Evolutionary conservation across 1,140 invertebrate genomes (phyloP).

Genomic region (Pseudomyrmex gracilis): DNA sequence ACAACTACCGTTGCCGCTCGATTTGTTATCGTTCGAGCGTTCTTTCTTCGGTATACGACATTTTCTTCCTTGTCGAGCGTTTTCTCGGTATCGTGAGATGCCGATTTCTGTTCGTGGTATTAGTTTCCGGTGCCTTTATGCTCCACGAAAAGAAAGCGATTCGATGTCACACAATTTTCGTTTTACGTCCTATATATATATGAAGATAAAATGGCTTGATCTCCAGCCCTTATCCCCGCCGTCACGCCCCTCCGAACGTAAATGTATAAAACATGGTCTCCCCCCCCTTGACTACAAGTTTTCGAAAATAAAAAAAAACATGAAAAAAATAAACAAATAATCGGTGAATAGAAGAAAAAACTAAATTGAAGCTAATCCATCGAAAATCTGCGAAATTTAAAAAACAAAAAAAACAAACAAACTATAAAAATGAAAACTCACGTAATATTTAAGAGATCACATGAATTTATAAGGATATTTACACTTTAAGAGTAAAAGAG

Average conservation of each 20-base stretch:
- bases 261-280: constrained; percentile 49
- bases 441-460: constrained; percentile 80
- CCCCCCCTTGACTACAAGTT: constrained; percentile 83
- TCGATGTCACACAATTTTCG: constrained; percentile 46
- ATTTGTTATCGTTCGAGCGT: constrained; percentile 9
- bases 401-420: constrained; percentile 38
- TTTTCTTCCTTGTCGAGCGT: constrained; percentile 29
- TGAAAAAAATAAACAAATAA: constrained; percentile 59
- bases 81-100: constrained; percentile 36
- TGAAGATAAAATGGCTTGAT: constrained; percentile 66
- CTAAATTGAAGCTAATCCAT: constrained; percentile 76
- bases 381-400: constrained; percentile 67
- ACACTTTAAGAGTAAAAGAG: constrained; percentile 79
- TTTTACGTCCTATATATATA: constrained; percentile 36
- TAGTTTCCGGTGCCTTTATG: constrained; percentile 49
- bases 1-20: neutral
- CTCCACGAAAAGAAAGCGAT: constrained; percentile 35
- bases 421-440: constrained; percentile 65
- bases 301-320: constrained; percentile 65
- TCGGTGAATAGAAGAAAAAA: constrained; percentile 58
- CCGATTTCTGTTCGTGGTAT: constrained; percentile 52
- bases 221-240: constrained; percentile 45
- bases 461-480: constrained; percentile 84
- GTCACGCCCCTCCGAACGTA: constrained; percentile 58
- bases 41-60: constrained; percentile 21